Percentiles rank a stretch among this genome's conserved stretches.
These are phyloP conservation scores for Falcaria lacertinaria DNA, from an alignment of 2,888 invertebrate genomes.

Conservation along the genomic window DNA sequence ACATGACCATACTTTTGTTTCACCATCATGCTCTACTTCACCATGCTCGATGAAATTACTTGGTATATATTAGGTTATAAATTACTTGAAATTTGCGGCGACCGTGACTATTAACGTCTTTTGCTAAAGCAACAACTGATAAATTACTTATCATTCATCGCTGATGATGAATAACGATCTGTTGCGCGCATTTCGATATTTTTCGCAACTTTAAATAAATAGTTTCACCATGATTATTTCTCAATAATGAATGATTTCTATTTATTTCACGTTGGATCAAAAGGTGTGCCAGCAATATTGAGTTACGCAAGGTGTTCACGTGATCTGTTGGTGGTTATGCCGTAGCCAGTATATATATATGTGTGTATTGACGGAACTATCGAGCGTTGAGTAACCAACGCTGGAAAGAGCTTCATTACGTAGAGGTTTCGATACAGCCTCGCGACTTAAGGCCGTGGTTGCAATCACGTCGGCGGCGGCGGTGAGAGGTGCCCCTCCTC, in stretches of 20 bases:
- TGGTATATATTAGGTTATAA: no score
- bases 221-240: constrained; percentile 55
- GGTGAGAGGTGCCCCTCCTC: constrained; percentile 77
- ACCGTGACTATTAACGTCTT: background rate
- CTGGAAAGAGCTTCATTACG: constrained; percentile 77
- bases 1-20: background rate
- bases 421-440: constrained; percentile 77
- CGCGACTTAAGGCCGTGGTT: constrained; percentile 77
- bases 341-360: constrained; percentile 54
- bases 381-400: constrained; percentile 69
- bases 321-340: constrained; percentile 64
- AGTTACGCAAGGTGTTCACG: constrained; percentile 70
- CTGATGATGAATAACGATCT: constrained; percentile 15
- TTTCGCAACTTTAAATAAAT: constrained; percentile 42
- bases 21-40: background rate
- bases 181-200: constrained; percentile 20
- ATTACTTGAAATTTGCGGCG: no score
- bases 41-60: no score
- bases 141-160: constrained; percentile 5
- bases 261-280: constrained; percentile 64
- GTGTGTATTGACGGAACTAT: constrained; percentile 73
- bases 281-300: constrained; percentile 63
- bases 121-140: constrained; percentile 3
- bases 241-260: constrained; percentile 64
- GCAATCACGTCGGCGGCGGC: constrained; percentile 74